Evolutionary conservation across 2,797 vertebrate genomes (phyloP).

Genomic region (Oreochromis grahami): DNA sequence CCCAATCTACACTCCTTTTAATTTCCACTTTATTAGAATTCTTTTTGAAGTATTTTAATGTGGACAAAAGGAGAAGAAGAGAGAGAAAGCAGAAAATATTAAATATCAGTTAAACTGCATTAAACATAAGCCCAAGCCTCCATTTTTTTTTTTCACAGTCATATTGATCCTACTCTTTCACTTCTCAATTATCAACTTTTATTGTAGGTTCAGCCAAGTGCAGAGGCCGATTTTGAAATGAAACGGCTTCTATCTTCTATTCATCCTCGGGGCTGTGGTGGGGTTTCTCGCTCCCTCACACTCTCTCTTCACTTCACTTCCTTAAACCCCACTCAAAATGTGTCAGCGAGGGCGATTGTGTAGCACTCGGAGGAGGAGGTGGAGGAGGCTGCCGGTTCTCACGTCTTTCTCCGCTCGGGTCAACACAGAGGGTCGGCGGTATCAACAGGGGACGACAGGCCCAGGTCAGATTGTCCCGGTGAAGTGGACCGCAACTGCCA

Average conservation of each 20-base stretch:
- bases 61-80: constrained; percentile 97
- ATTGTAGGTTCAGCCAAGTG: constrained; percentile 80
- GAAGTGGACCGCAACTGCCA: background rate
- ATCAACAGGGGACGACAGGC: constrained; percentile 52
- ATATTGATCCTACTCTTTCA: constrained; percentile 78
- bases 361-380: constrained; percentile 23
- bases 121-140: constrained; percentile 89
- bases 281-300: constrained; percentile 59
- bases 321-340: constrained; percentile 73
- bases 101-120: constrained; percentile 99
- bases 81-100: constrained; percentile 98
- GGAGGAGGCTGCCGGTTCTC: constrained; percentile 7
- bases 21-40: constrained; percentile 99
- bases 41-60: constrained; percentile 99
- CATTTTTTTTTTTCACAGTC: constrained; percentile 56
- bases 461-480: constrained; percentile 26
- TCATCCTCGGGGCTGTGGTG: constrained; percentile 64
- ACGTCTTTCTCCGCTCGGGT: constrained; percentile 37
- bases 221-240: constrained; percentile 73
- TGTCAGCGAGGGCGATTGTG: constrained; percentile 62
- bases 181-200: constrained; percentile 84
- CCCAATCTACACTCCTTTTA: constrained; percentile 96
- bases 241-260: constrained; percentile 74
- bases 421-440: constrained; percentile 1
- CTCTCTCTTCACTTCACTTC: constrained; percentile 62